These are phyloP conservation scores for Micromesistius poutassou DNA, from an alignment of 2,797 vertebrate genomes.

Conservation along the genomic window DNA sequence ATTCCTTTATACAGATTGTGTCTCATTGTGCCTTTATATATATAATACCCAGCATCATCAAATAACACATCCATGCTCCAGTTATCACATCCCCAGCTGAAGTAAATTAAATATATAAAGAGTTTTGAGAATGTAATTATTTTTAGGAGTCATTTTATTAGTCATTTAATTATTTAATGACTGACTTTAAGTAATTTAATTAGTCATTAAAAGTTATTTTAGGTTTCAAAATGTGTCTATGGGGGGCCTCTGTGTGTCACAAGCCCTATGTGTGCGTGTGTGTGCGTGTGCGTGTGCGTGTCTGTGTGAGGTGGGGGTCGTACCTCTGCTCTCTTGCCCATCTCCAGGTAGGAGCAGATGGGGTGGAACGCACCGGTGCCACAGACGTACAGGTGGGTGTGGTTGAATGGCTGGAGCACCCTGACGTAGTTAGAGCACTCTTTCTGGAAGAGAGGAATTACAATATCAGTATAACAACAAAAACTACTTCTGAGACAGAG, in stretches of 20 bases:
- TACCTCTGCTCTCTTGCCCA: conserved; percentile 96
- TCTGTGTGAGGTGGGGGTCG: conserved; percentile 22
- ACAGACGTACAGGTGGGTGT: conserved; percentile 93
- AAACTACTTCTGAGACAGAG: neutral
- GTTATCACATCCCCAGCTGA: neutral
- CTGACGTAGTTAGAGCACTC: conserved; percentile 98
- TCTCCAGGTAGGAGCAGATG: conserved; percentile 90
- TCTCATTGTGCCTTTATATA: too few relatives aligned
- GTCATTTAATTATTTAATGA: too few relatives aligned
- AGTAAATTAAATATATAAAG: neutral
- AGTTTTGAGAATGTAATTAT: too few relatives aligned
- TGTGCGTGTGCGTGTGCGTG: conserved; percentile 1
- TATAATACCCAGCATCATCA: too few relatives aligned
- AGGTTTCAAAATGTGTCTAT: neutral
- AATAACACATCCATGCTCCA: neutral
- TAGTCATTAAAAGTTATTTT: too few relatives aligned
- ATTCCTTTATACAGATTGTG: too few relatives aligned
- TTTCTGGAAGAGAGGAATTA: conserved; percentile 74
- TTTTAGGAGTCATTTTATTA: too few relatives aligned
- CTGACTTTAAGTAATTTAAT: too few relatives aligned
- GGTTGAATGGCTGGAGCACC: conserved; percentile 90
- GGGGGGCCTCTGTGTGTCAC: neutral
- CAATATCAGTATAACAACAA: neutral
- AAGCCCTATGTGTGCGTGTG: neutral
- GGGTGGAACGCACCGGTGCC: conserved; percentile 98